phyloP scores from a whole-genome alignment of 2,113 vertebrate species.

The Heloderma charlesbogerti region DNA sequence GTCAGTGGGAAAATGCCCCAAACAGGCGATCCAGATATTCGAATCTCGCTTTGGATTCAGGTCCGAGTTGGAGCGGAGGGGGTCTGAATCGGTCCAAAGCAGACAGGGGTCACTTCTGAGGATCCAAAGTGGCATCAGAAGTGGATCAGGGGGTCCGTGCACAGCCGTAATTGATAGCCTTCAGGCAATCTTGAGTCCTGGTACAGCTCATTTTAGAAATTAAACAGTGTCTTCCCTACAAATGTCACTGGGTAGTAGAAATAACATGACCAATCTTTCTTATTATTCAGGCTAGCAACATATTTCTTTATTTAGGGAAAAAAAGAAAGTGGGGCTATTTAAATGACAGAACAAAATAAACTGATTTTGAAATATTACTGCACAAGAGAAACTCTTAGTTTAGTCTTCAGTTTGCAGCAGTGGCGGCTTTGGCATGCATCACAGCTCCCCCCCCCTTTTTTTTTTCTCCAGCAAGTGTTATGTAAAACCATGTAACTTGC shows the following conservation, averaged over 20 bases:
- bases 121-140: no score
- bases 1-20: no score
- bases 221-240: background rate
- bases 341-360: background rate
- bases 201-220: background rate
- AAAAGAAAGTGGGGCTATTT: background rate
- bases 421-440: background rate
- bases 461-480: background rate
- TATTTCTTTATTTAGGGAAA: background rate
- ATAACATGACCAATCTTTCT: background rate
- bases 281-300: background rate
- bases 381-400: background rate
- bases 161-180: no score
- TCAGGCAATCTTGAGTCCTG: background rate
- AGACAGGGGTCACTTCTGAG: no score
- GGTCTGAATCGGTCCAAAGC: no score
- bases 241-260: background rate
- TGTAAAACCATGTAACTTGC: constrained; percentile 31
- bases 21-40: no score
- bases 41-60: no score
- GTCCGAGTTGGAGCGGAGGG: no score
- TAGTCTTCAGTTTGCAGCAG: background rate
- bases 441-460: background rate
- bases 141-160: no score
- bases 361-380: background rate